phyloP scores from a whole-genome alignment of 2,113 vertebrate genomes.

The Larimichthys polyactis region DNA sequence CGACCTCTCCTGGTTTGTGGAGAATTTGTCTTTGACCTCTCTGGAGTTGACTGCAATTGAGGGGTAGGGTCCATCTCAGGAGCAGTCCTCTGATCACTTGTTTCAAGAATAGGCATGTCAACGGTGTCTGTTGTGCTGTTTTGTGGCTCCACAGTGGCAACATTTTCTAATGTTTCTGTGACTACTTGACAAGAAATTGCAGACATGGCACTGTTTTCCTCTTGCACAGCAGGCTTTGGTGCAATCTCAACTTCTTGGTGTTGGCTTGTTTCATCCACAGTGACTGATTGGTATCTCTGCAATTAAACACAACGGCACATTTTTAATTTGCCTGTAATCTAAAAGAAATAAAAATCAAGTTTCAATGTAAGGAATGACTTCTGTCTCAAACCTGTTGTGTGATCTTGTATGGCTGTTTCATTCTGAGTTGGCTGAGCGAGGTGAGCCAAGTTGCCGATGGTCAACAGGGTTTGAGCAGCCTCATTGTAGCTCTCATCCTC shows the following conservation, averaged over 20 bases:
- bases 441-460: conserved; percentile 86
- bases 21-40: conserved; percentile 11
- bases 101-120: not conserved
- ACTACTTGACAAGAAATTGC: not conserved
- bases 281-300: conserved; percentile 41
- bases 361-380: not conserved
- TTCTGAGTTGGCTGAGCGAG: conserved; percentile 51
- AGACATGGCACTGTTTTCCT: not conserved
- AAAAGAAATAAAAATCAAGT: not conserved
- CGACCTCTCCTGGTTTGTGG: conserved; percentile 19
- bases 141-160: not conserved
- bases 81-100: conserved; percentile 5
- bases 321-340: not conserved
- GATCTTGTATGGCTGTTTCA: conserved; percentile 19
- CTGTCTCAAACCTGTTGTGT: conserved; percentile 41
- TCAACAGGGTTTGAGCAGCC: conserved; percentile 92
- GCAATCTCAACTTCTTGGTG: conserved; percentile 29
- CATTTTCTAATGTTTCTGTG: conserved; percentile 13
- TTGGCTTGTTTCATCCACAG: conserved; percentile 38
- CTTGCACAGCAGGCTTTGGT: conserved; percentile 31
- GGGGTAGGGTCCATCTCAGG: not conserved
- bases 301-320: conserved; percentile 20
- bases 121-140: not conserved
- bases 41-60: conserved; percentile 15
- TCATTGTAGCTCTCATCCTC: conserved; percentile 88